phyloP scores from a whole-genome alignment of 1,140 invertebrate genomes.

The Papilio dardanus region DNA sequence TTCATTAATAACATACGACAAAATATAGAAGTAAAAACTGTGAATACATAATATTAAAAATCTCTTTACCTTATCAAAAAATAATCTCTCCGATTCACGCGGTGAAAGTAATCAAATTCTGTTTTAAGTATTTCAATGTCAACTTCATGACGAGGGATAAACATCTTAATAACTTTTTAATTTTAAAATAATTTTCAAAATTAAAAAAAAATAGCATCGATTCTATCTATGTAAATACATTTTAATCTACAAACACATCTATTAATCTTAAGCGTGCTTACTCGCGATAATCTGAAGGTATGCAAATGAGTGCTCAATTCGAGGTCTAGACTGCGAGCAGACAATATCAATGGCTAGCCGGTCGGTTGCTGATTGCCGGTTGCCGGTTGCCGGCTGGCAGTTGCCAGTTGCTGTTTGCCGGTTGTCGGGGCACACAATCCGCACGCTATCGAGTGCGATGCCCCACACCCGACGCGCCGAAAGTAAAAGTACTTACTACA shows the following conservation, averaged over 20 bases:
- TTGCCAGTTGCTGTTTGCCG: neutral
- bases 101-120: neutral
- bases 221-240: too few species aligned
- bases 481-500: conserved; percentile 57
- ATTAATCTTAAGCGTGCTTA: neutral
- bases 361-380: neutral
- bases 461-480: conserved; percentile 47
- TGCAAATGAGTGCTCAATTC: conserved; percentile 19
- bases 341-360: conserved; percentile 40
- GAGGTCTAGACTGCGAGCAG: conserved; percentile 39
- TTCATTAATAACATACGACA: neutral
- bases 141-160: neutral
- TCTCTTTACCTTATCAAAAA: neutral
- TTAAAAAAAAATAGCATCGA: too few species aligned
- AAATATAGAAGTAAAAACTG: neutral
- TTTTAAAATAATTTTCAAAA: too few species aligned
- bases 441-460: conserved; percentile 50
- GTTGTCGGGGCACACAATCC: conserved; percentile 39
- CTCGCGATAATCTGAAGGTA: neutral
- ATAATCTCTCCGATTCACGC: neutral
- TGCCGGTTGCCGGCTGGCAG: too few species aligned
- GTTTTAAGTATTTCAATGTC: neutral
- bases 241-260: too few species aligned
- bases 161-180: too few species aligned
- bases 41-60: neutral